A percentile compares a stretch with the other conserved stretches of the same genome.
phyloP scores from a whole-genome alignment of 2,113 vertebrate species.

The Clinocottus analis region DNA sequence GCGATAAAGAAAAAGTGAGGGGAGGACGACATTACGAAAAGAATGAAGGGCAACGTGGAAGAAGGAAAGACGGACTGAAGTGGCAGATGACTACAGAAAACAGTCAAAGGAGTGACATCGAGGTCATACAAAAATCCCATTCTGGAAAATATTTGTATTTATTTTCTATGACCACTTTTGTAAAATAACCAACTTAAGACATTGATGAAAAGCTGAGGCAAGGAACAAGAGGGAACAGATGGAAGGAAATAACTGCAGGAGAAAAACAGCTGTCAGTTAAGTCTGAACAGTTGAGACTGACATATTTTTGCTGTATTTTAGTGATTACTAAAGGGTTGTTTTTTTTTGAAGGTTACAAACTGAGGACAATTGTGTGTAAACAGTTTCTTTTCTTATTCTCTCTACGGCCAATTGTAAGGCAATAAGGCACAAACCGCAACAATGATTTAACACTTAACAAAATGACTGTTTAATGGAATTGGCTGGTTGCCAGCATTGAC shows the following conservation, averaged over 20 bases:
- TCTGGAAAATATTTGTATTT: constrained; percentile 80
- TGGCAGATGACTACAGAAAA: constrained; percentile 44
- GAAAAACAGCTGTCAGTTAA: constrained; percentile 47
- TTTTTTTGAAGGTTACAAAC: constrained; percentile 56
- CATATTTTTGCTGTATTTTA: constrained; percentile 71
- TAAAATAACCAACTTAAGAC: constrained; percentile 71
- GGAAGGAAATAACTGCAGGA: constrained; percentile 43
- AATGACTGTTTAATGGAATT: constrained; percentile 70
- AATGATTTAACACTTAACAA: constrained; percentile 68
- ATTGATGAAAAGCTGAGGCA: constrained; percentile 22
- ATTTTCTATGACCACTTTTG: constrained; percentile 83
- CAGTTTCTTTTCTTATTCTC: constrained; percentile 63
- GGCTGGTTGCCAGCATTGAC: constrained; percentile 52
- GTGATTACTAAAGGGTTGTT: constrained; percentile 64
- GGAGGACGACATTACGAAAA: constrained; percentile 8
- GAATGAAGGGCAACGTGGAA: neutral
- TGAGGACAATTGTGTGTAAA: constrained; percentile 64
- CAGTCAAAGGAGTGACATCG: constrained; percentile 32
- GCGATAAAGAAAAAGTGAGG: constrained; percentile 19
- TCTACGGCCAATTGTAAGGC: constrained; percentile 66
- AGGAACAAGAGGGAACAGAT: constrained; percentile 24
- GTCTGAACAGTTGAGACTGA: constrained; percentile 53
- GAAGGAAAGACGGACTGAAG: constrained; percentile 8
- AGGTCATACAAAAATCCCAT: constrained; percentile 53
- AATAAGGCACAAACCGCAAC: constrained; percentile 76